Evolutionary conservation across 1,140 invertebrate genomes (phyloP), one percentile per base, ranked within the genome.

Genomic region (Pseudobourletiella spinata): DNA sequence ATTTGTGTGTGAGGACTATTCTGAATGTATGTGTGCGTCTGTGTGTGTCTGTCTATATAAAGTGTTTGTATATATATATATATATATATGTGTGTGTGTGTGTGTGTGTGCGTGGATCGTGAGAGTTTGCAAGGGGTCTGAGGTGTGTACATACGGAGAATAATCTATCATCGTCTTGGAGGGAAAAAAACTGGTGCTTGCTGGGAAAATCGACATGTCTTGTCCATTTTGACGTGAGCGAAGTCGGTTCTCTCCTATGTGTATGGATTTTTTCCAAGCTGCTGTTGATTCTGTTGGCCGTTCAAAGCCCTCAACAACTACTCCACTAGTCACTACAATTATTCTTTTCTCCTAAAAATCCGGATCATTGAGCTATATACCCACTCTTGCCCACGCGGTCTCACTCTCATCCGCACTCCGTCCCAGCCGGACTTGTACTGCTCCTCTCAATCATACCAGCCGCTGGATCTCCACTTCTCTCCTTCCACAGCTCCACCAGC

Each of bases 181-280:
- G 64, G 46, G 35, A 58, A 57, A 59, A 54, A 61, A 62, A 59
- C 60, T 52, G n/a, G 35, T 43, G 63, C 57, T 64, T 64, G 63
- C 57, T 67, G 65, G 48, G 65, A 67, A 67, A 64, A 67, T 67
- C 65, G 65, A 67, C 65, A 64, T 63, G 52, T 67, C 65, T 67
- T 67, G 65, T 67, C 65, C 61, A 67, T 63, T 67, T 64, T 56
- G 65, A 64, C 57, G 26, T 63, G 29, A 30, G 46, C 24, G 50
- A 54, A 54, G 50, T 55, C 29, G 54, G 56, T 43, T 44, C 56
- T 43, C 56, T 44, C 48, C 30, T 35, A 28, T 39, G 29, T 61
- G 52, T 55, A 55, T 55, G 59, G 52, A 55, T 55, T 55, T 55
- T 55, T 55, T 39, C 29, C 3, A 52, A 8, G 50, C 44, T 52